Conservation (phyloP, 2,113 vertebrate species). For the Lagopus muta region DNA sequence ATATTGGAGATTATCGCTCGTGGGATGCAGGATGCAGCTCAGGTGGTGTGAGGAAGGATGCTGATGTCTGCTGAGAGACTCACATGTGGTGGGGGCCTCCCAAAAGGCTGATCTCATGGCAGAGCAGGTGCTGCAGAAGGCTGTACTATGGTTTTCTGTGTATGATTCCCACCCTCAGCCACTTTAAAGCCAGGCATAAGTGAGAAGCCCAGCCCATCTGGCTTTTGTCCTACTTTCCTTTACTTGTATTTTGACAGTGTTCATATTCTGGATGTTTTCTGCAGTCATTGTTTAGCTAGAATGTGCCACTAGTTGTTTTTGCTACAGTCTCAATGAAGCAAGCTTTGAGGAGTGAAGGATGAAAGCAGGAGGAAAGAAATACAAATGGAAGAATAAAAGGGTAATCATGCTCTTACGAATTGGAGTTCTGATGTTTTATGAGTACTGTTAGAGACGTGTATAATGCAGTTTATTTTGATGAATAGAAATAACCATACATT, state of each 20-base stretch:
- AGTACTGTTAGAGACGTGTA: background rate
- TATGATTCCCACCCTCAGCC: background rate
- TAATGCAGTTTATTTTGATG: background rate
- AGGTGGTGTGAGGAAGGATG: background rate
- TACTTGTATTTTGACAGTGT: accelerated
- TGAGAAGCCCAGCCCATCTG: background rate
- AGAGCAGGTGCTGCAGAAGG: accelerated
- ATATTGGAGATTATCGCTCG: background rate
- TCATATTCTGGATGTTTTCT: background rate
- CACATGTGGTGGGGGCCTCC: accelerated
- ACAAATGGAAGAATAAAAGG: background rate
- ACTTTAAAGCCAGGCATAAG: background rate
- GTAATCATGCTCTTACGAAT: background rate
- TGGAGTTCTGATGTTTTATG: background rate
- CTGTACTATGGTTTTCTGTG: background rate
- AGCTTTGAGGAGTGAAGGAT: constrained; percentile 6
- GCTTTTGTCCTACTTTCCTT: background rate
- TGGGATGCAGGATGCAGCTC: background rate
- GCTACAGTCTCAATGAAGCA: background rate
- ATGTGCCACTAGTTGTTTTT: background rate
- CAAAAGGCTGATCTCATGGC: background rate
- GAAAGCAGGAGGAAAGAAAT: background rate
- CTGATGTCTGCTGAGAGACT: background rate
- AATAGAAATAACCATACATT: background rate
- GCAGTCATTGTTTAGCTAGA: background rate